Percentiles rank a stretch among this genome's conserved stretches.
Conservation (phyloP, 2,797 vertebrate genomes). For the Manis javanica region DNA sequence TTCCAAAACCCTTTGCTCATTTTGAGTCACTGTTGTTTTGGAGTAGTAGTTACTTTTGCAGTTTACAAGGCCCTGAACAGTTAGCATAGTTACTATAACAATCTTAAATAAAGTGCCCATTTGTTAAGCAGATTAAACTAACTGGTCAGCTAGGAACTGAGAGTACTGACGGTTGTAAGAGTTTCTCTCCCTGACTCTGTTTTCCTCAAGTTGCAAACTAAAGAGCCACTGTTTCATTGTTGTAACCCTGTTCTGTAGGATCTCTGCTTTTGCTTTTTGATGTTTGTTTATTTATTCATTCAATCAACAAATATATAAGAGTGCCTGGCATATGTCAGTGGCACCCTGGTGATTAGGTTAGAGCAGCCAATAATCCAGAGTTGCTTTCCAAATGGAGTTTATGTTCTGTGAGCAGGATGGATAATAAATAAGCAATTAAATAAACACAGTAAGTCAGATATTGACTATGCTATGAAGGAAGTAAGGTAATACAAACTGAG, state of each 20-base stretch:
- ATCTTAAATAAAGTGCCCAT: neutral
- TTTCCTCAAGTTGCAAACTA: neutral
- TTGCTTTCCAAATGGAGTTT: neutral
- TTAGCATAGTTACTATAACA: neutral
- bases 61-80: neutral
- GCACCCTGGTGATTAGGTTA: neutral
- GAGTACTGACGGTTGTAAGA: neutral
- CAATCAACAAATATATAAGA: neutral
- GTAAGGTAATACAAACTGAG: neutral
- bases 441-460: neutral
- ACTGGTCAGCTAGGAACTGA: neutral
- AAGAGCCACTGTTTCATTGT: neutral
- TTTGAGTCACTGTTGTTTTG: constrained; percentile 27
- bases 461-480: neutral
- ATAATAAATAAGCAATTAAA: neutral
- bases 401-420: neutral
- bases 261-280: neutral
- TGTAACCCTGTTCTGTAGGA: neutral
- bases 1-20: constrained; percentile 15
- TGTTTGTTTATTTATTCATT: neutral
- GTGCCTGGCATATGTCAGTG: neutral
- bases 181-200: neutral
- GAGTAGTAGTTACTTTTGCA: neutral
- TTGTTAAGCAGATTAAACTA: neutral
- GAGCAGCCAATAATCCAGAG: neutral